Percentiles rank a stretch among this genome's conserved stretches.
phyloP scores from a whole-genome alignment of 2,113 vertebrate genomes.

The Thryonomys swinderianus region DNA sequence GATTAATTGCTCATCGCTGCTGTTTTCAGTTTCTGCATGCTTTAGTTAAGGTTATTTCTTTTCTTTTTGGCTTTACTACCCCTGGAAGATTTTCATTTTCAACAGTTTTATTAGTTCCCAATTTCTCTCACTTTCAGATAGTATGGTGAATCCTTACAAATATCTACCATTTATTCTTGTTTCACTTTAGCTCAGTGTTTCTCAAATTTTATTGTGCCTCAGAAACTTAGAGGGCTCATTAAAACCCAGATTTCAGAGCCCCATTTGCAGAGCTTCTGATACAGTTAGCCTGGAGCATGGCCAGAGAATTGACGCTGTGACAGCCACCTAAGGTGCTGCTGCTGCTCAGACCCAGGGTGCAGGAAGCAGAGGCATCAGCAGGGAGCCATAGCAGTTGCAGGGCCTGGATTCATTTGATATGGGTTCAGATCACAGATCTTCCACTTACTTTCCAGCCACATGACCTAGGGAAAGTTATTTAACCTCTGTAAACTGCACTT shows the following conservation, averaged over 20 bases:
- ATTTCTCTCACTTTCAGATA: background rate
- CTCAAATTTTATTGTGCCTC: background rate
- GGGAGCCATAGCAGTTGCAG: background rate
- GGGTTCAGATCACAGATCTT: background rate
- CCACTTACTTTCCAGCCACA: background rate
- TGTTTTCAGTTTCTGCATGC: slow-evolving; percentile 57
- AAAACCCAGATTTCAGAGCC: background rate
- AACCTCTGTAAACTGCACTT: background rate
- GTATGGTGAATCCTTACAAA: background rate
- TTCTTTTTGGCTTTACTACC: slow-evolving; percentile 46
- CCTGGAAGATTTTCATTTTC: slow-evolving; percentile 49
- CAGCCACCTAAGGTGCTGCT: background rate
- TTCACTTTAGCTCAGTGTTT: background rate
- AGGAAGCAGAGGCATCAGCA: background rate
- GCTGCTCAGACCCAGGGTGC: background rate
- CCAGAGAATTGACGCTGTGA: background rate
- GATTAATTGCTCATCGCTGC: slow-evolving; percentile 64
- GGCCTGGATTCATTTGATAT: background rate
- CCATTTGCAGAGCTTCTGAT: background rate
- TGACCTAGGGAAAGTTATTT: background rate
- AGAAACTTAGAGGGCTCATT: background rate
- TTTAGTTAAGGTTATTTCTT: slow-evolving; percentile 58
- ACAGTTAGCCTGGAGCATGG: background rate
- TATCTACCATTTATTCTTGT: background rate
- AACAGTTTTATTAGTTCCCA: background rate